Evolutionary conservation across 2,797 vertebrate species (phyloP).

Genomic region (Capromys pilorides): DNA sequence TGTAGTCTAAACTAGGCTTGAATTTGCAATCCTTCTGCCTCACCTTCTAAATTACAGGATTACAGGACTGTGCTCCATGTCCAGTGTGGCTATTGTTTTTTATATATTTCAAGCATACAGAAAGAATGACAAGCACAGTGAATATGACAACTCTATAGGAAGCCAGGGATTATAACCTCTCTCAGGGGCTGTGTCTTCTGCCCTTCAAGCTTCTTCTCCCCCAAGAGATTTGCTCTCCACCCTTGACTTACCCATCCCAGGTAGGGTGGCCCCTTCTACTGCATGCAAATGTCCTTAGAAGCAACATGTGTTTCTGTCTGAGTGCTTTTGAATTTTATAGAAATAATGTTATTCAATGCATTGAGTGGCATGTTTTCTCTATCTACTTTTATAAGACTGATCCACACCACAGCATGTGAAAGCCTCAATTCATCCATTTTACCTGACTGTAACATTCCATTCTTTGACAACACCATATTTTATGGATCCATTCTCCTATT

Average conservation of each 20-base stretch:
- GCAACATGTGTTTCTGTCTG: not conserved
- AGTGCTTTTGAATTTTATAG: not conserved
- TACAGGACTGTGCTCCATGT: not conserved
- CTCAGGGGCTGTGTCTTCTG: fast-evolving
- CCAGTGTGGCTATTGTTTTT: not conserved
- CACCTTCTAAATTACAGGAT: not conserved
- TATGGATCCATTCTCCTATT: not conserved
- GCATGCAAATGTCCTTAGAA: not conserved
- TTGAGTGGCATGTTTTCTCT: fast-evolving
- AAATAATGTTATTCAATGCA: fast-evolving
- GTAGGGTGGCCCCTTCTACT: no score
- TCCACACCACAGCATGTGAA: fast-evolving
- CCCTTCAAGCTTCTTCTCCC: not conserved
- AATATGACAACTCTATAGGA: not conserved
- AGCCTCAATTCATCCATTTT: not conserved
- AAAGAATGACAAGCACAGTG: not conserved
- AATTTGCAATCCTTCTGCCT: not conserved
- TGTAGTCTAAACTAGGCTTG: not conserved
- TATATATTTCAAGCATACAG: not conserved
- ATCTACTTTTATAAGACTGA: not conserved
- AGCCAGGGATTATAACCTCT: fast-evolving
- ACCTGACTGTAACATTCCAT: not conserved
- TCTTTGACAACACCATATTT: no score
- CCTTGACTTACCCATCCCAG: not conserved
- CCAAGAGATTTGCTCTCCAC: fast-evolving